Conservation (phyloP, 2,888 invertebrate species). For the Amphipoea oculea region DNA sequence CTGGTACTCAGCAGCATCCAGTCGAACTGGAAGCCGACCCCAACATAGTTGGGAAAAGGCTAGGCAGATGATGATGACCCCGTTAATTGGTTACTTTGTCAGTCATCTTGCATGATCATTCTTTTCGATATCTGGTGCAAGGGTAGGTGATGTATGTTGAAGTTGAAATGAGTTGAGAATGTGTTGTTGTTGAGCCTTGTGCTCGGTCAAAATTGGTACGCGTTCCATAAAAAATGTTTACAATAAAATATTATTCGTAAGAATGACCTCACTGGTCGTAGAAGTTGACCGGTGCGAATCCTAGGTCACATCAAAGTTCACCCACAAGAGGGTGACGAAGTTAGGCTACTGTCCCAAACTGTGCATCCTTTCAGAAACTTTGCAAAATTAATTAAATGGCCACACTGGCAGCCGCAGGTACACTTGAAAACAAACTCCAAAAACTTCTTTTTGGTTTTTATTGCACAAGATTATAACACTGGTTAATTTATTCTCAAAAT, state of each 20-base stretch:
- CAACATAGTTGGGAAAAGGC: too few relatives aligned
- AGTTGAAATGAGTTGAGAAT: neutral
- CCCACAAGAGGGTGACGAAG: conserved; percentile 1
- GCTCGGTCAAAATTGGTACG: conserved; percentile 6
- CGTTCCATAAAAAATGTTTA: neutral
- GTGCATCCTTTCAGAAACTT: conserved; percentile 37
- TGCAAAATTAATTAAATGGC: conserved; percentile 62
- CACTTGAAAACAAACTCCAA: conserved; percentile 66
- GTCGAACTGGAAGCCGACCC: too few relatives aligned
- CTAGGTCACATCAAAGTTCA: conserved; percentile 19
- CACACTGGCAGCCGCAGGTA: conserved; percentile 63
- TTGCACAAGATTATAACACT: conserved; percentile 87
- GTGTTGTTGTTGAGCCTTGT: too few relatives aligned
- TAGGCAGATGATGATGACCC: too few relatives aligned
- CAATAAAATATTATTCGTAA: neutral
- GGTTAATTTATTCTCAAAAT: conserved; percentile 89
- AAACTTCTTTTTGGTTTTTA: conserved; percentile 75
- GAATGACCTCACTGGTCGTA: neutral
- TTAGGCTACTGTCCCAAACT: conserved; percentile 16
- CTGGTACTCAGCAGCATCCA: too few relatives aligned
- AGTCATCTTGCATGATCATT: neutral
- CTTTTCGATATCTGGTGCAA: neutral
- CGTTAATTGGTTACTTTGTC: neutral
- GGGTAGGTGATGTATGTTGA: neutral
- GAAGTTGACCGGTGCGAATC: neutral